Base-by-base conservation (phyloP, 2,797 vertebrate genomes). In the Eulemur coronatus region DNA sequence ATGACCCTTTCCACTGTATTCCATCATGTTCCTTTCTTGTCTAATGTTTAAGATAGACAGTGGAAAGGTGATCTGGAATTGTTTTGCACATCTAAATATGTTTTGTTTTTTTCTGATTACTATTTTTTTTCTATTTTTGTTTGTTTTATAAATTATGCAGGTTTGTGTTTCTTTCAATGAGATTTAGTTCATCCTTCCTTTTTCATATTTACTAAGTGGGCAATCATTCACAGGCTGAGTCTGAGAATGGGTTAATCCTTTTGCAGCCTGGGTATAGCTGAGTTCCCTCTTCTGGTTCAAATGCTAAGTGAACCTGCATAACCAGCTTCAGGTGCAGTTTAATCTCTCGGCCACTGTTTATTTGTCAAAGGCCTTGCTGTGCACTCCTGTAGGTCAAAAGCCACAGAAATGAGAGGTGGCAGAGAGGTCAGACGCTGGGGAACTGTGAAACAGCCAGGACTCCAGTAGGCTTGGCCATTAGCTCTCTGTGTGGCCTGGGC, bases 271-370 rank as follows among this genome's bases (percentile, higher is more conserved):
- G 52, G 86, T 35, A 41, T 5, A 84, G 75, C 84, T 61, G 55
- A 57, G 73, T 94, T 96, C 96, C 93, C 22, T n/a, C 85, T 90
- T 79, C 65, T 81, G 59, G 93, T 95, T 94, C 94, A 94, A 95
- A 97, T 84, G 97, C 93, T 96, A 76, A 96, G 84, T 96, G 93
- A 97, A 96, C 94, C 94, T 95, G 81, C 84, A 69, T 97, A 97
- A 97, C 97, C 94, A 98, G 95, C 94, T 96, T 98, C 97, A 98
- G 97, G 97, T 97, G 97, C 95, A 89, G 95, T 50, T 91, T 97
- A 96, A 97, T 98, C 97, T 97, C 91, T 55, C 35, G 97, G 95
- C 97, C 97, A 96, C 97, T 98, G 97, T 98, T 98, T 97, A 97
- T 98, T 98, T 98, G 97, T 98, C 97, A 94, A 78, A 94, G 96